phyloP scores from a whole-genome alignment of 2,113 vertebrate species.

The Forbesichthys papilliferus region DNA sequence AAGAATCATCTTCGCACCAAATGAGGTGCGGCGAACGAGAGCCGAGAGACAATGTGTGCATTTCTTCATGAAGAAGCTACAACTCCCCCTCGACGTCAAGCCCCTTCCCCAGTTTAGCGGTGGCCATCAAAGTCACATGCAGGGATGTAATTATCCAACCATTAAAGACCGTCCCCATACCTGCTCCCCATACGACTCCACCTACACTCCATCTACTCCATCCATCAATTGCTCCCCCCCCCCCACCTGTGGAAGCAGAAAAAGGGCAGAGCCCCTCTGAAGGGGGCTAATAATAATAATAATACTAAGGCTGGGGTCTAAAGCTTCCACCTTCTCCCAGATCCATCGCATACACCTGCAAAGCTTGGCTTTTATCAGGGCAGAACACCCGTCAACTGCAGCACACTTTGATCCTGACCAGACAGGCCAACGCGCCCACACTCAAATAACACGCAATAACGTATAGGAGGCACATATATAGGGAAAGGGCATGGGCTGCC shows the following conservation, averaged over 20 bases:
- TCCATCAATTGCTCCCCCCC: slow-evolving; percentile 56
- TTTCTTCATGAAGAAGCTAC: neutral
- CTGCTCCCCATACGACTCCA: slow-evolving; percentile 23
- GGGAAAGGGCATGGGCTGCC: neutral
- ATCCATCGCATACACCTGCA: slow-evolving; percentile 44
- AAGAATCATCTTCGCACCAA: too few relatives aligned
- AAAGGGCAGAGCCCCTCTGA: slow-evolving; percentile 62
- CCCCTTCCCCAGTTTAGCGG: slow-evolving; percentile 16
- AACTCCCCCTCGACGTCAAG: neutral
- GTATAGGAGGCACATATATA: neutral
- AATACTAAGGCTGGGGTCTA: slow-evolving; percentile 45
- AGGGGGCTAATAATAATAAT: slow-evolving; percentile 50
- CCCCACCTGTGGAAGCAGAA: slow-evolving; percentile 47
- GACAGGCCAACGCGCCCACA: slow-evolving; percentile 18
- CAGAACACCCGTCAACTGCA: slow-evolving; percentile 57
- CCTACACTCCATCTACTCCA: slow-evolving; percentile 24
- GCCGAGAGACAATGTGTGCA: neutral
- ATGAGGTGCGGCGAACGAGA: too few relatives aligned
- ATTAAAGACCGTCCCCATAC: slow-evolving; percentile 35
- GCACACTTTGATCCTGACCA: slow-evolving; percentile 61
- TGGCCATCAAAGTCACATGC: slow-evolving; percentile 53
- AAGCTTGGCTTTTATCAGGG: slow-evolving; percentile 60
- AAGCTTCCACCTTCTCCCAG: slow-evolving; percentile 38
- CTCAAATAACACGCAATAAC: slow-evolving; percentile 4
- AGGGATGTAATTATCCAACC: slow-evolving; percentile 63